Conservation (phyloP, 2,797 vertebrate species). For the Percopsis omiscomaycus region DNA sequence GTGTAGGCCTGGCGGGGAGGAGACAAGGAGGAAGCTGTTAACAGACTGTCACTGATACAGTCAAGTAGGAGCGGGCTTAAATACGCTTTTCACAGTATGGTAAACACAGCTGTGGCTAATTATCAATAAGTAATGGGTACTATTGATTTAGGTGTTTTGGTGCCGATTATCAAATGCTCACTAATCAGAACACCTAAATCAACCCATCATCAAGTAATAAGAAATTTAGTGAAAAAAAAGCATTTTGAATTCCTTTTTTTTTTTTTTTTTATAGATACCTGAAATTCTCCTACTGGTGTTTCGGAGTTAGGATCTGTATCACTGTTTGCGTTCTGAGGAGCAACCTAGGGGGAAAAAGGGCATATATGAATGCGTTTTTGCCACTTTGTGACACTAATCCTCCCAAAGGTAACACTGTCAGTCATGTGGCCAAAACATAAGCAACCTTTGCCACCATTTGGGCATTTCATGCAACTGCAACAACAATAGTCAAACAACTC, state of each 20-base stretch:
- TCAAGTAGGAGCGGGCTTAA: too few species aligned
- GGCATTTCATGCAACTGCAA: slow-evolving; percentile 11
- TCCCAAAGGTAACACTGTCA: not conserved
- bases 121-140: too few species aligned
- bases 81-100: too few species aligned
- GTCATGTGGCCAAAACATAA: not conserved
- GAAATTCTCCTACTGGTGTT: slow-evolving; percentile 66
- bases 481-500: not conserved
- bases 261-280: too few species aligned
- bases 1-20: slow-evolving; percentile 81
- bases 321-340: slow-evolving; percentile 58
- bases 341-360: slow-evolving; percentile 58
- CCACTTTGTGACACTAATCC: not conserved
- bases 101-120: too few species aligned
- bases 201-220: too few species aligned
- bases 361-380: not conserved
- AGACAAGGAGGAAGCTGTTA: not conserved
- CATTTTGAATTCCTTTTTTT: too few species aligned
- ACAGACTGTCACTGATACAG: too few species aligned
- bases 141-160: too few species aligned
- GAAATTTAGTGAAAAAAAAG: too few species aligned
- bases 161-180: too few species aligned
- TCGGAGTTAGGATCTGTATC: slow-evolving; percentile 66
- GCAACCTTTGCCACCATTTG: slow-evolving; percentile 8
- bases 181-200: too few species aligned